Evolutionary conservation across 2,797 vertebrate genomes (phyloP).

Genomic region (Hydrolagus colliei): DNA sequence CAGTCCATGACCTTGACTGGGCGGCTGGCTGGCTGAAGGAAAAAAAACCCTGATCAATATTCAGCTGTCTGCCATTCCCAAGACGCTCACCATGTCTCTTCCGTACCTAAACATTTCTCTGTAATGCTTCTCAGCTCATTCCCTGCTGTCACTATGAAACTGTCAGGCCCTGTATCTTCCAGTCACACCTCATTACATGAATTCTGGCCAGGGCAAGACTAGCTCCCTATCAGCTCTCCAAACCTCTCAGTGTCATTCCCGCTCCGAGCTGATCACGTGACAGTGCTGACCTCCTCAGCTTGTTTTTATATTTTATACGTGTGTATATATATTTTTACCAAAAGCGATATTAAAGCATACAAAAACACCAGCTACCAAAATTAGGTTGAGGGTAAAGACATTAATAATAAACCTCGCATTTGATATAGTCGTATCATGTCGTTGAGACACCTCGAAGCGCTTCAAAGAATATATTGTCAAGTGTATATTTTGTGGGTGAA

Average conservation of each 20-base stretch:
- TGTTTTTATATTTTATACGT: background rate
- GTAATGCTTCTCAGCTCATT: constrained; percentile 9
- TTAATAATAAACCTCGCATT: too few relatives aligned
- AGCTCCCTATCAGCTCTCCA: background rate
- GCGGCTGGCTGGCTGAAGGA: background rate
- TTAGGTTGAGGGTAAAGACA: too few relatives aligned
- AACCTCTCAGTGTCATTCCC: background rate
- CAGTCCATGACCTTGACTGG: constrained; percentile 17
- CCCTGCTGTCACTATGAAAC: constrained; percentile 5
- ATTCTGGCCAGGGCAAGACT: background rate
- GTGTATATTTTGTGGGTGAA: too few relatives aligned
- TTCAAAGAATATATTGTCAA: too few relatives aligned
- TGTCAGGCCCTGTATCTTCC: background rate
- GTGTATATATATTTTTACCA: too few relatives aligned
- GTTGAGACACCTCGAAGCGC: too few relatives aligned
- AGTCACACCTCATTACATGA: constrained; percentile 11
- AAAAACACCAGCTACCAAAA: too few relatives aligned
- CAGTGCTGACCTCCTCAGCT: background rate
- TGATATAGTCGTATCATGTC: too few relatives aligned
- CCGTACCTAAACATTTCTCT: background rate
- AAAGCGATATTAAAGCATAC: too few relatives aligned
- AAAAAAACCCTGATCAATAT: constrained; percentile 24
- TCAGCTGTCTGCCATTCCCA: constrained; percentile 22
- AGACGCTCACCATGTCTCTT: background rate
- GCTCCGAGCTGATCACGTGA: background rate